Base-by-base conservation (phyloP, 2,797 vertebrate genomes). In the Synanceia verrucosa region DNA sequence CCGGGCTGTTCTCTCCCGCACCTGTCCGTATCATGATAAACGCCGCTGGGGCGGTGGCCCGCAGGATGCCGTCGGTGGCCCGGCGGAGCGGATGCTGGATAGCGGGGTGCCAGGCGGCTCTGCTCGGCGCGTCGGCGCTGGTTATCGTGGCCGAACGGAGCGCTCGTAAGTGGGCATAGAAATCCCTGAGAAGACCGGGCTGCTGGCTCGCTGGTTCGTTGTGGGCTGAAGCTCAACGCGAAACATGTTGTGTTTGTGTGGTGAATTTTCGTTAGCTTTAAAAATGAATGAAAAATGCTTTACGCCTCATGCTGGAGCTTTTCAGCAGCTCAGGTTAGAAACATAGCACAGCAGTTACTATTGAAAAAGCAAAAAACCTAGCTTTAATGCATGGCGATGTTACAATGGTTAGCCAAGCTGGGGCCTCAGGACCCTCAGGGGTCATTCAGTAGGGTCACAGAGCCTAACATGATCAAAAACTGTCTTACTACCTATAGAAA, bases 111-210 rank as follows among this genome's bases (percentile, higher is more conserved):
- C 94, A 95, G 83, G 91, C 93, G 81, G 57, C 75, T 23, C 93
- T 95, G 66, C 85, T 94, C 81, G 92, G 88, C 59, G 91, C 55
- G 78, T 94, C 94, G 71, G 94, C 91, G 82, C 87, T 95, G 78
- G 88, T 95, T 9, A 93, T 94, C 66, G 83, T 93, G 81, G 93
- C 92, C 76, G 94, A 95, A 78, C 88, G 94, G 89, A 91, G 74
- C 83, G 86, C 93, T 79, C 90, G 94, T 95, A 93, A 95, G 94
- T 95, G 84, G 81, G 72, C 76, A 69, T 21, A 43, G 26, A 48
- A 68, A 47, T 34, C 55, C 28, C 31, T 12, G 46, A 19, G 61
- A 39, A n/a, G 11, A 14, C 21, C 19, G 37, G 52, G 47, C 16
- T 34, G 65, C 59, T 61, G 11, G 50, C 41, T 24, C 12, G 16